These are phyloP conservation scores for Ectobius pallidus DNA, from an alignment of 2,888 invertebrate species.

Conservation along the genomic window DNA sequence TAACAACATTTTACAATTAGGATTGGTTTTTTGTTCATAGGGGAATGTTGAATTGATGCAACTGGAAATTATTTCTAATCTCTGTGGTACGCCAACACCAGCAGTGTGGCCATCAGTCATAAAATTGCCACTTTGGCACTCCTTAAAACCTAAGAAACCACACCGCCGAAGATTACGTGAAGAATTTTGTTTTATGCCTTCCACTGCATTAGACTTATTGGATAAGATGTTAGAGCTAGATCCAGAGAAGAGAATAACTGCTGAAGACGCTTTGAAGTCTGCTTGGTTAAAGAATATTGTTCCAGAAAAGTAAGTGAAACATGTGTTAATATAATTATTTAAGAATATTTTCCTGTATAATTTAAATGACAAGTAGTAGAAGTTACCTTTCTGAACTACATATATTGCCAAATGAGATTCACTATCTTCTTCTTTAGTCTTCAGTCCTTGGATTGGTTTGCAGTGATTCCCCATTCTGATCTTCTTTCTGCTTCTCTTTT, in stretches of 20 bases:
- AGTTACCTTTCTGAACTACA: no score
- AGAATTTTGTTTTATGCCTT: slow-evolving; percentile 92
- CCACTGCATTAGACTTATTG: slow-evolving; percentile 84
- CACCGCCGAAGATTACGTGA: slow-evolving; percentile 89
- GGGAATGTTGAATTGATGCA: slow-evolving; percentile 93
- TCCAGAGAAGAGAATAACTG: slow-evolving; percentile 91
- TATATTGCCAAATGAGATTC: no score
- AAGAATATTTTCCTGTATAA: no score
- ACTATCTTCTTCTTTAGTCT: no score
- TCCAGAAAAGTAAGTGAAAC: slow-evolving; percentile 79
- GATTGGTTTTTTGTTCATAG: no score
- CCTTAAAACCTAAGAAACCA: slow-evolving; percentile 88
- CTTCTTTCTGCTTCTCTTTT: no score
- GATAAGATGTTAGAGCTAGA: slow-evolving; percentile 97
- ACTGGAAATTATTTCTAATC: slow-evolving; percentile 89
- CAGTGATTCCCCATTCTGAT: no score
- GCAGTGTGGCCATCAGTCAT: slow-evolving; percentile 97
- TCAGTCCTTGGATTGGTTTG: no score
- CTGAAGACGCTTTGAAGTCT: slow-evolving; percentile 90
- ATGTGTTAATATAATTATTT: no score
- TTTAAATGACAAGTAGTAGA: not conserved
- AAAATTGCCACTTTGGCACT: slow-evolving; percentile 89
- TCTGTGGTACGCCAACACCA: slow-evolving; percentile 95
- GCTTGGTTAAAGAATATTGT: slow-evolving; percentile 91
- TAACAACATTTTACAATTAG: no score